Evolutionary conservation across 2,888 invertebrate genomes (phyloP).

Genomic region (Athetis lepigone): DNA sequence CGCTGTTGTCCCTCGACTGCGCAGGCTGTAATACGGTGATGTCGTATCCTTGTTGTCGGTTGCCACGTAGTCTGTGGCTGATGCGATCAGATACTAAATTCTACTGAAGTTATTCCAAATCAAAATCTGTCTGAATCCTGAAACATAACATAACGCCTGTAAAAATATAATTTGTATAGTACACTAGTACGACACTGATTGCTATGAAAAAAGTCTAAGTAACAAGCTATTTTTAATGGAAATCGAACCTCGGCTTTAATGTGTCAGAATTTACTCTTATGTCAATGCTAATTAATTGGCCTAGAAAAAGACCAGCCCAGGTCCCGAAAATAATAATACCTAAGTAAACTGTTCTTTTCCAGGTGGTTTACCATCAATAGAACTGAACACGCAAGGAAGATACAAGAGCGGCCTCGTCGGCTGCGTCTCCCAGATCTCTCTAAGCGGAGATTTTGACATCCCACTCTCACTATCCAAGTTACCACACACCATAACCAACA

Average conservation of each 20-base stretch:
- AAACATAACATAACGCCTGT: not conserved
- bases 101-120: no score
- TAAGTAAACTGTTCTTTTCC: conserved; percentile 75
- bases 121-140: not conserved
- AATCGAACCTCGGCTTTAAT: no score
- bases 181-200: not conserved
- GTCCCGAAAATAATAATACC: no score
- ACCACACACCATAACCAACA: conserved; percentile 91
- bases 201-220: conserved; percentile 1
- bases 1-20: no score
- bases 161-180: not conserved
- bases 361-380: conserved; percentile 96
- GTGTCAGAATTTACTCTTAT: no score
- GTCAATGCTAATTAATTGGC: no score
- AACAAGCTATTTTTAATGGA: not conserved
- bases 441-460: conserved; percentile 95
- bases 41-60: no score
- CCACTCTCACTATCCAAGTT: conserved; percentile 92
- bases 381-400: conserved; percentile 92
- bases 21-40: no score
- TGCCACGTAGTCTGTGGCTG: no score
- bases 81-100: no score
- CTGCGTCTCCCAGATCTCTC: conserved; percentile 95
- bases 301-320: no score
- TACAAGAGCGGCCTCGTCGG: conserved; percentile 94